Base-by-base conservation (phyloP, 2,888 invertebrate genomes). In the Drosophila mulleri region DNA sequence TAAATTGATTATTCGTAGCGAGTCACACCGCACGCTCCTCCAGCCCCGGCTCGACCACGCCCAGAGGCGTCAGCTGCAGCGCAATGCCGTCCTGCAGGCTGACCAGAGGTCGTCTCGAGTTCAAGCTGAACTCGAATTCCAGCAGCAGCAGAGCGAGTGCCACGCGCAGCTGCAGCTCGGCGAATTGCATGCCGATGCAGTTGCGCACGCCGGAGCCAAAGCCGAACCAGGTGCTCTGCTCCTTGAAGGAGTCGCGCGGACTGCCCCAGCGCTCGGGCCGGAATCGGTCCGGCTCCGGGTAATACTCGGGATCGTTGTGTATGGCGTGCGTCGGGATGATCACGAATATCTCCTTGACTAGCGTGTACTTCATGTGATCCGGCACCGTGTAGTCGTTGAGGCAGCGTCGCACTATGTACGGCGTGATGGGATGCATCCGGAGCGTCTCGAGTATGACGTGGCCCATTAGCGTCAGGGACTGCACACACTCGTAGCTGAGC, bases 271-370 rank as follows among this genome's bases (percentile, higher is more conserved):
- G 93, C 29, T 95, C 94, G 0, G 95, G 95, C 59, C 94, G 94
- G 71, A 95, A 95, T 39, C 93, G 93, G 2, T 94, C 93, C 0
- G 96, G 96, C 12, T 96, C 93, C 0, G 94, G 94, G 77, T 94
- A 95, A 80, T 94, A 93, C 2, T 94, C 93, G 0, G 94, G 94
- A 83, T 95, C 95, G 90, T 94, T 94, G 75, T 95, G 95, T 75
- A 95, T 94, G 29, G 94, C 94, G 75, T 94, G 93, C 9, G 93
- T 93, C 12, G 95, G 94, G 48, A 95, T 93, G 20, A 94, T 92
- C 5, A 95, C 62, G 59, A 84, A 88, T 42, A 92, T 82, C 60
- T 91, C 84, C 68, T 88, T 90, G 18, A 71, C 60, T 63, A 91
- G 80, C 16, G 75, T 48, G 57, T 88, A 91, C 12, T 92, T 88